Percentiles rank a stretch among this genome's conserved stretches.
phyloP scores from a whole-genome alignment of 2,113 vertebrate species.

The Monopterus albus region DNA sequence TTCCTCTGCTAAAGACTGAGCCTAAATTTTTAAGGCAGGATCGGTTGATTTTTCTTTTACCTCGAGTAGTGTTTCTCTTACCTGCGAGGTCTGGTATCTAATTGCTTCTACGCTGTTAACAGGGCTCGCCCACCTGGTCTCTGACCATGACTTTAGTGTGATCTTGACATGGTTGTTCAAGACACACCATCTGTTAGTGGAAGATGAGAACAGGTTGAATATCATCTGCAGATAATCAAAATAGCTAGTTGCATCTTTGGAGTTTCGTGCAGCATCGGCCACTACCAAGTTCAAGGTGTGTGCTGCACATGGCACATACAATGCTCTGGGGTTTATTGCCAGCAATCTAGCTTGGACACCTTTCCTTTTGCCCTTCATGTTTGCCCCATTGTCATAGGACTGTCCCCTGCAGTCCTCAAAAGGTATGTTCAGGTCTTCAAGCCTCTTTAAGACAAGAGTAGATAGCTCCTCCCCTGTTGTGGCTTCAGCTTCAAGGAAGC shows the following conservation, averaged over 20 bases:
- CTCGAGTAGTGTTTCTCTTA: slow-evolving; percentile 14
- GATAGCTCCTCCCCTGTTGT: slow-evolving; percentile 30
- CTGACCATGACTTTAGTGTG: slow-evolving; percentile 40
- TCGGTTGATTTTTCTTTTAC: no score
- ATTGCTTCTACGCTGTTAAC: slow-evolving; percentile 28
- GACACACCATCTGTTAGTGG: slow-evolving; percentile 6
- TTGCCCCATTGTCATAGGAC: slow-evolving; percentile 38
- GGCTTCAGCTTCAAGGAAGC: slow-evolving; percentile 24
- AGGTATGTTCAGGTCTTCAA: slow-evolving; percentile 35
- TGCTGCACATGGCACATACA: slow-evolving; percentile 30
- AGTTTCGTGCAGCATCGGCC: slow-evolving; percentile 40
- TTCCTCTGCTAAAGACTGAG: slow-evolving; percentile 17
- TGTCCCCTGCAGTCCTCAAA: slow-evolving; percentile 52
- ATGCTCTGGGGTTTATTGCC: slow-evolving; percentile 7
- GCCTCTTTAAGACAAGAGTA: slow-evolving; percentile 29
- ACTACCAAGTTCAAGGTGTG: slow-evolving; percentile 28
- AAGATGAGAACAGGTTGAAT: background rate
- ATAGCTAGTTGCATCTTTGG: slow-evolving; percentile 32
- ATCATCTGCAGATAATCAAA: slow-evolving; percentile 32
- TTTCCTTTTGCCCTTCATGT: slow-evolving; percentile 48
- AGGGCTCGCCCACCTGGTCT: slow-evolving; percentile 38
- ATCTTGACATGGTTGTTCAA: slow-evolving; percentile 33
- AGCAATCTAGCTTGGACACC: slow-evolving; percentile 23
- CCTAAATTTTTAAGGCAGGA: no score
- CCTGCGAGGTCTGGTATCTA: background rate